Percentiles rank a stretch among this genome's conserved stretches.
These are phyloP conservation scores for Yponomeuta sedellus DNA, from an alignment of 2,888 invertebrate species.

Conservation along the genomic window DNA sequence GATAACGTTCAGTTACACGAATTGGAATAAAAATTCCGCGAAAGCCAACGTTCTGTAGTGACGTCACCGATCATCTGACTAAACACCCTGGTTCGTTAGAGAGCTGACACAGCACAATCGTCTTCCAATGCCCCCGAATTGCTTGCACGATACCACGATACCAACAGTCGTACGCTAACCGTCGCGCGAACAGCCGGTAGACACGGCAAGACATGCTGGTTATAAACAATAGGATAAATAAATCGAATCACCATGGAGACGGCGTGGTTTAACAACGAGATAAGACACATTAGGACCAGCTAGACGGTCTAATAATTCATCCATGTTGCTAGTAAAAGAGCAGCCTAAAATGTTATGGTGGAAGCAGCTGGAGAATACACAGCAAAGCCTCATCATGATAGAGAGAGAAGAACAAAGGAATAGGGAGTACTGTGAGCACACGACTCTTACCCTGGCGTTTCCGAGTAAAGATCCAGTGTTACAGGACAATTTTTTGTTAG, in stretches of 20 bases:
- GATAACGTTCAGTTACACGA: not conserved
- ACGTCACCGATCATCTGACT: slow-evolving; percentile 65
- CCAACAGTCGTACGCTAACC: slow-evolving; percentile 58
- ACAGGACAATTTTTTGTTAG: slow-evolving; percentile 58
- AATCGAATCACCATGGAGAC: slow-evolving; percentile 60
- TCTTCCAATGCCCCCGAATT: slow-evolving; percentile 54
- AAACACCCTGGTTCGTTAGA: slow-evolving; percentile 43
- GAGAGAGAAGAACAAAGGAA: slow-evolving; percentile 58
- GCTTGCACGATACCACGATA: slow-evolving; percentile 50
- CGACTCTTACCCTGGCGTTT: slow-evolving; percentile 54
- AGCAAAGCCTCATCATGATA: slow-evolving; percentile 56
- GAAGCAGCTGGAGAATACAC: slow-evolving; percentile 62
- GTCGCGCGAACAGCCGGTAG: slow-evolving; percentile 50
- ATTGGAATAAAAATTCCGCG: not conserved
- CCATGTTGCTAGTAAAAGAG: slow-evolving; percentile 18
- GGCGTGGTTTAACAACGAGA: slow-evolving; percentile 33
- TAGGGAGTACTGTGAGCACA: slow-evolving; percentile 49
- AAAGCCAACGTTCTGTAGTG: slow-evolving; percentile 19
- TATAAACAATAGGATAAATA: slow-evolving; percentile 29
- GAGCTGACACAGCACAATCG: slow-evolving; percentile 49
- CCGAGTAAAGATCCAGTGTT: slow-evolving; percentile 53
- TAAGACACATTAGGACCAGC: slow-evolving; percentile 34
- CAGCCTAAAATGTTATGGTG: slow-evolving; percentile 67
- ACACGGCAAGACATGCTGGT: slow-evolving; percentile 31
- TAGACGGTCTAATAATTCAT: slow-evolving; percentile 22